These are phyloP conservation scores for Eupeodes latifasciatus DNA, from an alignment of 2,888 invertebrate species.

Conservation along the genomic window DNA sequence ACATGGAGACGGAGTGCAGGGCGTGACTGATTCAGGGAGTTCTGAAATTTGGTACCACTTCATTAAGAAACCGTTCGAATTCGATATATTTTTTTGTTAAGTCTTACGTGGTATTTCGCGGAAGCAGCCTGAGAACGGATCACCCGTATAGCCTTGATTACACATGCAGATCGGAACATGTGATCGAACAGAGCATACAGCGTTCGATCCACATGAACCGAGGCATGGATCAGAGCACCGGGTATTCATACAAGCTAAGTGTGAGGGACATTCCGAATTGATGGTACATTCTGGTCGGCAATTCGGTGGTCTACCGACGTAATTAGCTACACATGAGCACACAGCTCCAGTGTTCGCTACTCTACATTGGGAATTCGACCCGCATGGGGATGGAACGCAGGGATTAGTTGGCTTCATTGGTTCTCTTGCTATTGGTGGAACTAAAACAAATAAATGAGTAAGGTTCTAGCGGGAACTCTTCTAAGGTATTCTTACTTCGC, in stretches of 20 bases:
- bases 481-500: constrained; percentile 81
- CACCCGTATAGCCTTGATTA: constrained; percentile 86
- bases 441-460: constrained; percentile 41
- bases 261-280: constrained; percentile 85
- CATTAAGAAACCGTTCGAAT: neutral
- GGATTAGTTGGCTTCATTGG: constrained; percentile 84
- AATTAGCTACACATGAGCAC: constrained; percentile 87
- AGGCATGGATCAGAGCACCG: constrained; percentile 87
- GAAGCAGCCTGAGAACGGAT: constrained; percentile 87
- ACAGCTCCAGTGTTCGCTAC: constrained; percentile 85
- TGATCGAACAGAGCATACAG: constrained; percentile 86
- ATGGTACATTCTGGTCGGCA: constrained; percentile 88
- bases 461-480: constrained; percentile 1
- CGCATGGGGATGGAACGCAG: constrained; percentile 88
- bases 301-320: constrained; percentile 87
- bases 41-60: constrained; percentile 80
- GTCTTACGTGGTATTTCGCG: constrained; percentile 84
- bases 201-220: constrained; percentile 88
- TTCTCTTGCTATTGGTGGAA: constrained; percentile 77
- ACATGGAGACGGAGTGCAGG: constrained; percentile 88
- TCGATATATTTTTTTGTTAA: neutral
- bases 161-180: constrained; percentile 86
- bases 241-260: constrained; percentile 85
- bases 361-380: constrained; percentile 87
- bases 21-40: constrained; percentile 84